Evolutionary conservation across 2,888 invertebrate genomes (phyloP).

Genomic region (Gasteruption jaculator): DNA sequence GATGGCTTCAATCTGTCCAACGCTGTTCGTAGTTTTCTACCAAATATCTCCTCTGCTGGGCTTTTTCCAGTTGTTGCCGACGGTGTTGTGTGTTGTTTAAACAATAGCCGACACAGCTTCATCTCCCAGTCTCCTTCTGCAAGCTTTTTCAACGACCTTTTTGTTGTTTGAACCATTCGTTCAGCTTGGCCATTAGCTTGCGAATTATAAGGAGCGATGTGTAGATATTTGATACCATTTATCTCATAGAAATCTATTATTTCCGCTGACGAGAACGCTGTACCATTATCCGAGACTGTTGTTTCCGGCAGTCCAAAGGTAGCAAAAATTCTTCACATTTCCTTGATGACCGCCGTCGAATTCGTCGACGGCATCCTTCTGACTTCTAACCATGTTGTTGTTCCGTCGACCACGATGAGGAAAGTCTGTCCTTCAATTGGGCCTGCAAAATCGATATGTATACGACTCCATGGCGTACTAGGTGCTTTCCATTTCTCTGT

Average conservation of each 20-base stretch:
- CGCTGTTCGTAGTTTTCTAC: too few relatives aligned
- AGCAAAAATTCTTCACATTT: neutral
- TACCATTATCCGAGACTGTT: conserved; percentile 3
- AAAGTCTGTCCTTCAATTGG: conserved; percentile 17
- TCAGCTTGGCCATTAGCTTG: conserved; percentile 30
- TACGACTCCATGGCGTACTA: conserved; percentile 13
- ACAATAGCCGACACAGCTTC: conserved; percentile 16
- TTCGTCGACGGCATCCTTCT: conserved; percentile 13
- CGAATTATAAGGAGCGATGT: conserved; percentile 26
- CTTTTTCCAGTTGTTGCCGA: too few relatives aligned
- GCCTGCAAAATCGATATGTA: conserved; percentile 19
- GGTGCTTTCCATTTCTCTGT: conserved; percentile 13
- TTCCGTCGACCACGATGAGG: conserved; percentile 23
- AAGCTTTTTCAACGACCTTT: conserved; percentile 9
- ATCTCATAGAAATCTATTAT: conserved; percentile 5
- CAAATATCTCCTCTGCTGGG: too few relatives aligned
- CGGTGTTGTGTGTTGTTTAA: conserved; percentile 23
- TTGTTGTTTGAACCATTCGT: conserved; percentile 25
- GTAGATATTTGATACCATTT: conserved; percentile 5
- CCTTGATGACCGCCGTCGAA: neutral
- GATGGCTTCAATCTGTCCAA: too few relatives aligned
- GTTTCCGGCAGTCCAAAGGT: neutral
- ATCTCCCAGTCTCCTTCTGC: conserved; percentile 9
- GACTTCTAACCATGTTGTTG: conserved; percentile 26
- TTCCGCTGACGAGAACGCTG: conserved; percentile 5